These are phyloP conservation scores for Ruditapes philippinarum DNA, from an alignment of 1,140 invertebrate species.

Conservation along the genomic window DNA sequence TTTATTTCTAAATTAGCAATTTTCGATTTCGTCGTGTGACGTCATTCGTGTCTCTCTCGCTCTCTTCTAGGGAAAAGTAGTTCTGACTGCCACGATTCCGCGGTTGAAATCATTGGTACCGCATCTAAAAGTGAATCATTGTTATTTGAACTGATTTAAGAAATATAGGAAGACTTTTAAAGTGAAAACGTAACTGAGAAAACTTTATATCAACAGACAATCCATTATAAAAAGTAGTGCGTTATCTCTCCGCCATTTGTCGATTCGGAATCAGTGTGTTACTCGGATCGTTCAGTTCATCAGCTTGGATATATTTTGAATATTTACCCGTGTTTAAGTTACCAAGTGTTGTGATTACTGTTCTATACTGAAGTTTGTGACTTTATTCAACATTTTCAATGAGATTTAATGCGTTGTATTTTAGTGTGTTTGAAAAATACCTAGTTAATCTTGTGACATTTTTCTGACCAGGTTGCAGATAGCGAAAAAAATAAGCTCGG, in stretches of 20 bases:
- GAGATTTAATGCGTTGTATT: not conserved
- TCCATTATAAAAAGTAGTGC: constrained; percentile 10
- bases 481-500: not conserved
- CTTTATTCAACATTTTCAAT: not conserved
- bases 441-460: not conserved
- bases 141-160: too few relatives aligned
- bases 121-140: too few relatives aligned
- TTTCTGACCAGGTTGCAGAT: not conserved
- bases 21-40: not conserved
- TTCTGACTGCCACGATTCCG: too few relatives aligned
- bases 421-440: not conserved
- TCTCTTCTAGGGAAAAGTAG: constrained; percentile 46
- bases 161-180: not conserved
- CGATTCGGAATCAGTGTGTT: not conserved
- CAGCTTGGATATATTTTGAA: not conserved
- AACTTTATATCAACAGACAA: not conserved
- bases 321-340: not conserved
- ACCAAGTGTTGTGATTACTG: not conserved
- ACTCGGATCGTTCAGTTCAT: not conserved
- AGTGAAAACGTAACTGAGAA: not conserved
- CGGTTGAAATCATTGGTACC: too few relatives aligned
- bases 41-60: not conserved
- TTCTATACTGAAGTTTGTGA: not conserved
- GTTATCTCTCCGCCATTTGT: constrained; percentile 37
- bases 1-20: not conserved